phyloP scores from a whole-genome alignment of 2,113 vertebrate genomes.

The Callopanchax toddi region DNA sequence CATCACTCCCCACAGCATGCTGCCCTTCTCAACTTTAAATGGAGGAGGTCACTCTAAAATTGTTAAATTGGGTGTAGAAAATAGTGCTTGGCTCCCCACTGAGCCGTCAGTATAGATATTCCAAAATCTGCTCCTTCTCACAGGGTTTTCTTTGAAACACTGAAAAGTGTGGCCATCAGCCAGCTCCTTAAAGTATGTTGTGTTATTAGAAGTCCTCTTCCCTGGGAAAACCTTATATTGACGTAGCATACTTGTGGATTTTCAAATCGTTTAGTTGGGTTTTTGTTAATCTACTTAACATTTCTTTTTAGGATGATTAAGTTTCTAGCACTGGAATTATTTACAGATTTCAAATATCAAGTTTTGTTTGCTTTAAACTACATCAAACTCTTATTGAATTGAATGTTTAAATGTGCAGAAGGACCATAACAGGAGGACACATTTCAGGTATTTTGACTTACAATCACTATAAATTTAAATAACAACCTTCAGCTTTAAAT shows the following conservation, averaged over 20 bases:
- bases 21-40: constrained; percentile 73
- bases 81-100: constrained; percentile 58
- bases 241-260: constrained; percentile 36
- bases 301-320: constrained; percentile 19
- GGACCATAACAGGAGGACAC: no score
- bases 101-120: constrained; percentile 53
- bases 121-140: constrained; percentile 65
- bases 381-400: no score
- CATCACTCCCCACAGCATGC: constrained; percentile 59
- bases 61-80: constrained; percentile 76
- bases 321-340: constrained; percentile 14
- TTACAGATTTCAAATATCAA: constrained; percentile 2
- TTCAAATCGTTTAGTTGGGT: constrained; percentile 35
- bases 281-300: constrained; percentile 8
- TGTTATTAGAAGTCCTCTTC: constrained; percentile 37
- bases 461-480: no score
- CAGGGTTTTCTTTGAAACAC: constrained; percentile 69
- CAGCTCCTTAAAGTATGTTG: constrained; percentile 60
- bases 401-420: no score
- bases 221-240: constrained; percentile 33
- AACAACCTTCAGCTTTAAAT: no score
- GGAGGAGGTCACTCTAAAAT: constrained; percentile 69
- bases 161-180: constrained; percentile 51
- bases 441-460: no score
- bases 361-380: background rate